phyloP scores from a whole-genome alignment of 2,113 vertebrate species.

The Oophaga pumilio region DNA sequence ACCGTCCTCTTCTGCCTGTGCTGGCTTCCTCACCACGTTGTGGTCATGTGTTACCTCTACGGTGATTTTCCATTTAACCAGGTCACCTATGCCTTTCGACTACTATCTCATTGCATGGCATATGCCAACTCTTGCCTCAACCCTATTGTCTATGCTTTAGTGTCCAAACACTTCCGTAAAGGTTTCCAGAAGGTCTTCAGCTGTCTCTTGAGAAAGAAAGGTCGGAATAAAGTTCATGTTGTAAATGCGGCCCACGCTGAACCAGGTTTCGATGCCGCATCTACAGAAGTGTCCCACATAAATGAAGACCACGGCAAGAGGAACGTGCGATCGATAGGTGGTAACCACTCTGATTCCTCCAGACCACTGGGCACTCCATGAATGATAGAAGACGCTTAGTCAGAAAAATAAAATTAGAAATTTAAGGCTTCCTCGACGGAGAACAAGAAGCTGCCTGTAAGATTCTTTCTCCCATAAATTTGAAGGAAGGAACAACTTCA shows the following conservation, averaged over 20 bases:
- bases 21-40: conserved; percentile 85
- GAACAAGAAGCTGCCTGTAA: not conserved
- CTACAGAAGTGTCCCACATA: conserved; percentile 80
- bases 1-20: conserved; percentile 88
- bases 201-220: conserved; percentile 80
- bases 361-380: conserved; percentile 48
- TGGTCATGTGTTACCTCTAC: conserved; percentile 83
- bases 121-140: conserved; percentile 91
- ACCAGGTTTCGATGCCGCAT: conserved; percentile 77
- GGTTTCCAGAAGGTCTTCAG: conserved; percentile 89
- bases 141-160: conserved; percentile 84
- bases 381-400: not conserved
- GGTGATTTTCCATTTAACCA: conserved; percentile 88
- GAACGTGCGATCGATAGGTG: conserved; percentile 71
- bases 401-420: not conserved
- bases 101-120: conserved; percentile 90
- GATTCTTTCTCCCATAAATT: not conserved
- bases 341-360: conserved; percentile 70
- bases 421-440: not conserved
- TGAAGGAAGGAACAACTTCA: not conserved
- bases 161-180: conserved; percentile 87
- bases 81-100: conserved; percentile 81
- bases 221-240: conserved; percentile 80
- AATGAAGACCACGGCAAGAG: conserved; percentile 73
- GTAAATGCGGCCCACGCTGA: conserved; percentile 74